A percentile compares a stretch with the other conserved stretches of the same genome.
Evolutionary conservation across 2,888 invertebrate species (phyloP).

Genomic region (Ochlodes sylvanus): DNA sequence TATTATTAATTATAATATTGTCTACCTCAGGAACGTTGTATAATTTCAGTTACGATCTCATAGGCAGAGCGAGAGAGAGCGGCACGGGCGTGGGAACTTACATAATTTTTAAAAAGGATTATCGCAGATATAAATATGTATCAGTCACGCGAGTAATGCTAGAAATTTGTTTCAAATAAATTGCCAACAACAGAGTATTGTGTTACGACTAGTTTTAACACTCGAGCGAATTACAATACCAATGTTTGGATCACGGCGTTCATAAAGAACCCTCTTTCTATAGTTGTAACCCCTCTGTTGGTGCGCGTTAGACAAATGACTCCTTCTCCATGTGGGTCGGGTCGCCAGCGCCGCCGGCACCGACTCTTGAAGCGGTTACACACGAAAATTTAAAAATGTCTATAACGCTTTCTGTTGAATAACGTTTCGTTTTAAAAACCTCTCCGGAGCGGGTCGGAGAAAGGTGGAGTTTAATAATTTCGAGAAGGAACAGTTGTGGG

Average conservation of each 20-base stretch:
- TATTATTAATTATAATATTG: too few species aligned
- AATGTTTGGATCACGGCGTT: constrained; percentile 44
- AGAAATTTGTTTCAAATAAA: constrained; percentile 68
- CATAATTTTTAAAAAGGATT: background rate
- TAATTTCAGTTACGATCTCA: too few species aligned
- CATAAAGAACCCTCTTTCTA: constrained; percentile 43
- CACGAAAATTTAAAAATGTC: constrained; percentile 18
- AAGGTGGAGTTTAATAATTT: constrained; percentile 14
- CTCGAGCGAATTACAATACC: constrained; percentile 31
- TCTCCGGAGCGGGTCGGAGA: background rate
- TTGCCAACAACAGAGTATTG: constrained; percentile 57
- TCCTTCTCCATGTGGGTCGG: constrained; percentile 49
- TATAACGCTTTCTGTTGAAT: constrained; percentile 20
- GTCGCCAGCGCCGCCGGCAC: background rate
- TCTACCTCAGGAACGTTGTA: too few species aligned
- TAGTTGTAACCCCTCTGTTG: constrained; percentile 53
- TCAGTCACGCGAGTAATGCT: background rate
- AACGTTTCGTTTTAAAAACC: background rate
- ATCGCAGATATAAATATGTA: background rate
- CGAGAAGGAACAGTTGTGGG: background rate
- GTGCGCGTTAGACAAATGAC: constrained; percentile 60
- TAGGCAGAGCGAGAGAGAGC: background rate
- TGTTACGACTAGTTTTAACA: constrained; percentile 48
- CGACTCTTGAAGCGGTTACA: constrained; percentile 39
- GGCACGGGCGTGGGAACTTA: background rate